phyloP scores from a whole-genome alignment of 1,140 invertebrate genomes.

The Acyrthosiphon pisum region DNA sequence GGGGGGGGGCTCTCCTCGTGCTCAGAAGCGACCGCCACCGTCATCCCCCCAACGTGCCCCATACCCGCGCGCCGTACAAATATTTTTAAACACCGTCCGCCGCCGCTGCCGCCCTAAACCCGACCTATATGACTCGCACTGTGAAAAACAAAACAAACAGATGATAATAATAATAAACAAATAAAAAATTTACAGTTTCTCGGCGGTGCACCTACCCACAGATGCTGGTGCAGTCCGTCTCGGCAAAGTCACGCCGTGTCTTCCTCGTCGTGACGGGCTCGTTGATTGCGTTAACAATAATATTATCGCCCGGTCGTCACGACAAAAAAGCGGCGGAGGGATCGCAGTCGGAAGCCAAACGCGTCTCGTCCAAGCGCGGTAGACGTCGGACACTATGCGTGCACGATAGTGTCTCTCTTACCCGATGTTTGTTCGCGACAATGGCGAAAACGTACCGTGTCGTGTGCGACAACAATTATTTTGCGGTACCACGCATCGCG shows the following conservation, averaged over 20 bases:
- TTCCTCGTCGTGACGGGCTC: neutral
- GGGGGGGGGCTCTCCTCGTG: neutral
- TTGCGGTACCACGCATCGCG: neutral
- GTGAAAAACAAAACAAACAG: neutral
- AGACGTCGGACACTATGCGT: too few relatives aligned
- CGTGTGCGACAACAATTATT: neutral
- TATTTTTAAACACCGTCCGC: conserved; percentile 46
- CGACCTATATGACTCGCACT: conserved; percentile 23
- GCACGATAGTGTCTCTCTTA: too few relatives aligned
- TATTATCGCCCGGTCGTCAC: neutral
- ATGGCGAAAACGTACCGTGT: neutral
- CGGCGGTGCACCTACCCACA: neutral
- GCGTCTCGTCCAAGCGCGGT: neutral
- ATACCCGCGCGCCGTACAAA: neutral
- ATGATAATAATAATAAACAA: conserved; percentile 1
- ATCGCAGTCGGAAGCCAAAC: neutral
- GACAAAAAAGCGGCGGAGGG: neutral
- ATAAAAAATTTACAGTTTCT: neutral
- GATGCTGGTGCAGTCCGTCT: too few relatives aligned
- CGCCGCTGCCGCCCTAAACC: conserved; percentile 21
- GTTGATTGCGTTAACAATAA: neutral
- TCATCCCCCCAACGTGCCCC: neutral
- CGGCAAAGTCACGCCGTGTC: too few relatives aligned
- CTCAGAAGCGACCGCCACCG: neutral
- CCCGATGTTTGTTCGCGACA: neutral